Evolutionary conservation across 1,140 invertebrate genomes (phyloP).

Genomic region (Drosophila novamexicana): DNA sequence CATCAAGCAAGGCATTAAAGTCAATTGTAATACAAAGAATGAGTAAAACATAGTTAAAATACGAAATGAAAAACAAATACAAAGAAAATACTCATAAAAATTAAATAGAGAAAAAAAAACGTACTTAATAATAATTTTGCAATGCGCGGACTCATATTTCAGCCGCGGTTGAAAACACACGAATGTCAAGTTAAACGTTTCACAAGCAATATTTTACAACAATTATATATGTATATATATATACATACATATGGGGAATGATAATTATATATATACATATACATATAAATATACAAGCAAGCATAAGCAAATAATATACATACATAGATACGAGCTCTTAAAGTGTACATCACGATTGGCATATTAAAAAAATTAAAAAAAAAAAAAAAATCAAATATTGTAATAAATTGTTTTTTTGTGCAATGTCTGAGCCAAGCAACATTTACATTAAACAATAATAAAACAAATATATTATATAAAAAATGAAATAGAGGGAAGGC

Average conservation of each 20-base stretch:
- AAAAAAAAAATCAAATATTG: conserved; percentile 24
- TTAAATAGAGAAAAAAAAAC: conserved; percentile 11
- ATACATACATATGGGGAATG: conserved; percentile 33
- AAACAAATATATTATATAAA: conserved; percentile 20
- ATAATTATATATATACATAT: conserved; percentile 41
- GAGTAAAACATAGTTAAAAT: conserved; percentile 25
- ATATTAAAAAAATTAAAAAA: conserved; percentile 5
- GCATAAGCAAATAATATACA: conserved; percentile 6
- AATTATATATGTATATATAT: conserved; percentile 45
- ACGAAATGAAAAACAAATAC: conserved; percentile 10
- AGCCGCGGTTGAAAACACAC: conserved; percentile 46
- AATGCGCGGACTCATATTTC: conserved; percentile 37
- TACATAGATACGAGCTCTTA: conserved; percentile 14
- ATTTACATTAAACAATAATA: conserved; percentile 31
- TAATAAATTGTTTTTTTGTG: conserved; percentile 31
- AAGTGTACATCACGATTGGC: conserved; percentile 27
- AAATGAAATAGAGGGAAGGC: too few relatives aligned
- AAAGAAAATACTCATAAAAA: conserved; percentile 29
- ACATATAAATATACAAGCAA: conserved; percentile 44
- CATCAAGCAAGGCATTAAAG: conserved; percentile 53
- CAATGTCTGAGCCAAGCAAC: conserved; percentile 33
- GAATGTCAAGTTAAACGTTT: conserved; percentile 80
- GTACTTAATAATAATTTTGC: conserved; percentile 24
- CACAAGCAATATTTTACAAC: conserved; percentile 82
- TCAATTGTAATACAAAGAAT: conserved; percentile 65